Evolutionary conservation across 2,888 invertebrate genomes (phyloP).

Genomic region (Conomelus anceps): DNA sequence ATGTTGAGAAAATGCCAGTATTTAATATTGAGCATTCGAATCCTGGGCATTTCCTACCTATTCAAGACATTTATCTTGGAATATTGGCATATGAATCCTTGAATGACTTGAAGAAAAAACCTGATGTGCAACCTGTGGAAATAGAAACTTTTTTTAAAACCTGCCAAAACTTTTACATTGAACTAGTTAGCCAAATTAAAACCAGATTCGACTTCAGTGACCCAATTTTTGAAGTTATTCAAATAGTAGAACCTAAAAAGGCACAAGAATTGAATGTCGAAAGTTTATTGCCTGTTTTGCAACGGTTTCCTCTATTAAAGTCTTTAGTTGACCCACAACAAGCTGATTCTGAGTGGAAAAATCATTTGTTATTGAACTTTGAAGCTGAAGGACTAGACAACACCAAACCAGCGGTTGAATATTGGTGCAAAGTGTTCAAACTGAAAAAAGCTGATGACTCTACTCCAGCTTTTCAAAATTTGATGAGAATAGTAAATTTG

Average conservation of each 20-base stretch:
- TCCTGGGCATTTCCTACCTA: neutral
- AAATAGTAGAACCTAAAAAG: conserved; percentile 5
- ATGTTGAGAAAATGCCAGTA: neutral
- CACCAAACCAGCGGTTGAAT: neutral
- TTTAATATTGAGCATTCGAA: neutral
- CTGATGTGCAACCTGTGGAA: neutral
- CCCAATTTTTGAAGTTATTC: conserved; percentile 8
- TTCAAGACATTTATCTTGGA: conserved; percentile 4
- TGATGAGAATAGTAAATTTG: conserved; percentile 10
- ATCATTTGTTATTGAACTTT: conserved; percentile 1
- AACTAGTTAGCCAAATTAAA: conserved; percentile 8
- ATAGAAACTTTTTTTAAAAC: neutral
- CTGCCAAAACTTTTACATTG: conserved; percentile 4
- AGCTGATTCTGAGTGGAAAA: conserved; percentile 19
- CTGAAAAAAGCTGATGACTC: neutral
- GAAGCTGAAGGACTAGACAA: neutral
- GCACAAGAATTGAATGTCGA: conserved; percentile 3
- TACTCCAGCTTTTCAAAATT: conserved; percentile 14
- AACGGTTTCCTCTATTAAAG: conserved; percentile 18
- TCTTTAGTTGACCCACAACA: neutral
- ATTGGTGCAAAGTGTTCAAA: conserved; percentile 11
- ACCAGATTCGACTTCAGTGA: conserved; percentile 19
- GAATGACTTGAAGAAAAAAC: neutral
- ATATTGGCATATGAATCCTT: neutral
- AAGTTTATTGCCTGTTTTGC: conserved; percentile 6